Evolutionary conservation across 1,140 invertebrate genomes (phyloP).

Genomic region (Bombus sylvicola): DNA sequence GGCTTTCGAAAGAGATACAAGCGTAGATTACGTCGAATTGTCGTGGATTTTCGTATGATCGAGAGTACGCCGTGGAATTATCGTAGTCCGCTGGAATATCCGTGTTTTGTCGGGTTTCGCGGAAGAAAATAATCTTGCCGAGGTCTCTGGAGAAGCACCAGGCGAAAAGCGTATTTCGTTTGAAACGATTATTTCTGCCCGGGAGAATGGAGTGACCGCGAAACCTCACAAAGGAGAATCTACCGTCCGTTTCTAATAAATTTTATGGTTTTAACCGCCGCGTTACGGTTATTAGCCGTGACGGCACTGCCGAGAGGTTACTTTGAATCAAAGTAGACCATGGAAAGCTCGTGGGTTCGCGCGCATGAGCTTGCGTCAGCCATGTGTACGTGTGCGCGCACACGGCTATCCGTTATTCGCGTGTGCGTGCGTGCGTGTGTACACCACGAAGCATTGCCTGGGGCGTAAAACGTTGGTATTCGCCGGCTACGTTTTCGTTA

Average conservation of each 20-base stretch:
- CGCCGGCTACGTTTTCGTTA: constrained; percentile 54
- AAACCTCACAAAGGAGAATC: not conserved
- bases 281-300: not conserved
- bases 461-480: constrained; percentile 46
- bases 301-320: not conserved
- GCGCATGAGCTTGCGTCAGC: not conserved
- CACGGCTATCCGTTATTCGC: too few relatives aligned
- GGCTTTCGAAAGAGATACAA: constrained; percentile 5
- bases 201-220: not conserved
- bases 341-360: not conserved
- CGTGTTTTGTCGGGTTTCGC: not conserved
- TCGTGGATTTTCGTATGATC: constrained; percentile 15
- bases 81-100: not conserved
- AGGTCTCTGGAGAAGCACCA: not conserved
- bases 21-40: constrained; percentile 30
- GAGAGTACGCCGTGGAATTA: not conserved
- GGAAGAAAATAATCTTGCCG: not conserved
- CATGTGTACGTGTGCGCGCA: not conserved
- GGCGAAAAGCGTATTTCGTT: not conserved
- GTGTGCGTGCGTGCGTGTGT: too few relatives aligned
- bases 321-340: constrained; percentile 29
- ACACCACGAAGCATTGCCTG: constrained; percentile 34
- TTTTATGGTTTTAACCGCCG: not conserved
- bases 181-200: not conserved
- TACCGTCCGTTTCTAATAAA: not conserved